These are phyloP conservation scores for Galemys pyrenaicus DNA, from an alignment of 2,113 vertebrate genomes.

Conservation along the genomic window DNA sequence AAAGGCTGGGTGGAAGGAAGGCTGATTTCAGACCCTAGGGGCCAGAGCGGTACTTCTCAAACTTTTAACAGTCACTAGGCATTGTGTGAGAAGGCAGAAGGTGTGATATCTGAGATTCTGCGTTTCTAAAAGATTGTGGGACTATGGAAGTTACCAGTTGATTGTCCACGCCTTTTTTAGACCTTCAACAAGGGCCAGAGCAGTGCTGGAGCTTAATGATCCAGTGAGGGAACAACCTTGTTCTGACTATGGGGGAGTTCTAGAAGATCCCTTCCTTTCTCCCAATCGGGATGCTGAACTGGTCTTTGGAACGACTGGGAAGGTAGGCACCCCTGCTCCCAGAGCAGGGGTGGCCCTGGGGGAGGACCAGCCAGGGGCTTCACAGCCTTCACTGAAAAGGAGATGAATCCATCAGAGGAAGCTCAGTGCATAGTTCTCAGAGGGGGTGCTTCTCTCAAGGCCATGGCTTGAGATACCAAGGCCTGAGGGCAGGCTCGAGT, in stretches of 20 bases:
- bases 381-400: neutral
- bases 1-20: neutral
- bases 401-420: neutral
- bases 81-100: neutral
- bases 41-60: neutral
- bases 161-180: slow-evolving; percentile 2
- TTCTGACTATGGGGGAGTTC: neutral
- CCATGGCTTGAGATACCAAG: neutral
- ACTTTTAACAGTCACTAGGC: neutral
- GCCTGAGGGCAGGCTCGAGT: slow-evolving; percentile 3
- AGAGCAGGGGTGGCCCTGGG: neutral
- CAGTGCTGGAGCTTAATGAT: neutral
- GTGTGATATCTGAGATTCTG: neutral
- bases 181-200: neutral
- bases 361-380: neutral
- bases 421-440: neutral
- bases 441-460: neutral
- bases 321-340: neutral
- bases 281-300: neutral
- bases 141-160: neutral
- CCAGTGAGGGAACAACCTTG: neutral
- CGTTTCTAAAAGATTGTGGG: slow-evolving; percentile 27
- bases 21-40: neutral
- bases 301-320: neutral
- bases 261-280: slow-evolving; percentile 40